Base-by-base conservation (phyloP, 2,888 invertebrate genomes). In the Opisthograptis luteolata region DNA sequence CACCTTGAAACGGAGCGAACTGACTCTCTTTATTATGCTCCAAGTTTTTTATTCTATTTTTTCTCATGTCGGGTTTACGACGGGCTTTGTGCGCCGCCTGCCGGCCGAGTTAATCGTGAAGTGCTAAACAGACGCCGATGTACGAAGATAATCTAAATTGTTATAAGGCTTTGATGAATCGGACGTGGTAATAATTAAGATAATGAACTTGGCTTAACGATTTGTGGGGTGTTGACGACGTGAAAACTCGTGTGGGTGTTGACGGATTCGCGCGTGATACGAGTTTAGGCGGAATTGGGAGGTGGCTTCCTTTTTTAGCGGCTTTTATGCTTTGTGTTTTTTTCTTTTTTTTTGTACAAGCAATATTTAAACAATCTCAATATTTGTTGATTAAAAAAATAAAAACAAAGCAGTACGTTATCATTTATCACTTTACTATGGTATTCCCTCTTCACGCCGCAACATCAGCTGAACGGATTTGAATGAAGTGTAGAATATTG, bases 1-100 rank as follows among this genome's bases (percentile, higher is more conserved):
- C 90, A 90, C 90, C 88, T 87, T 79, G 82, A 76, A 79, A 77
- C 75, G 76, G 69, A 73, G 76, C 79, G 85, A 83, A 86, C 84
- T 79, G 81, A 82, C 82, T 84, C 79, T 84, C 82, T 81, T 81
- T 84, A 84, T 83, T 81, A 81, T 81, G 61, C 66, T 76, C 73
- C 63, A 62, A 58, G 62, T 55, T 64, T 72, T 70, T 68, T 71
- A 66, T 62, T 67, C 49, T 68, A 63, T 74, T 71, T 75, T 76
- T 74, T 77, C 77, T 73, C 70, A 71, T 76, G 76, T 78, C 73
- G 70, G 66, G 73, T 84, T 85, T 84, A 84, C 81, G 84, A 85
- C 64, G 70, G 60, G 67, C 82, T 84, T 86, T 86, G 80, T 79
- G 72, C 66, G 65, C 58, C 60, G 68, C 68, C 64, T 63, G 67